Evolutionary conservation across 2,113 vertebrate species (phyloP), one percentile per base, ranked within the genome.

Genomic region (Brachypteracias leptosomus): DNA sequence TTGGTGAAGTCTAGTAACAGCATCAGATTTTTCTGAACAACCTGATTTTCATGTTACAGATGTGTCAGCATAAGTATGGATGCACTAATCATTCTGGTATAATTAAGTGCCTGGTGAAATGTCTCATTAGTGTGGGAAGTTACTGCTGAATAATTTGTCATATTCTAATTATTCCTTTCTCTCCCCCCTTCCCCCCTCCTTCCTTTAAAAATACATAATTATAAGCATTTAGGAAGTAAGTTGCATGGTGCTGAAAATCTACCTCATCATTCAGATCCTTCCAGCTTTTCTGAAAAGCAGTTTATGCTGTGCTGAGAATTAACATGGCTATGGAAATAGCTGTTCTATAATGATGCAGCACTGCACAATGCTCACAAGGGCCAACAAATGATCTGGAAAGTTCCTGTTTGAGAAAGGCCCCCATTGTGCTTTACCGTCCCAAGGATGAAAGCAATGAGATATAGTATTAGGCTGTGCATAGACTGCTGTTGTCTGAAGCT

Each of bases 91-190:
- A 76, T 94, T 91, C 52, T 88, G 38, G 63, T 84, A 75, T 94
- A 96, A 97, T 96, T 93, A 96, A 96, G 93, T 95, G 79, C 86
- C 68, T 96, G 88, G 88, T 95, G 84, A 97, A 97, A 96, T 96
- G 85, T 96, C 97, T 97, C 95, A 77, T 96, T 97, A 96, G 78
- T 17, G 4, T 88, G 79, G 55, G 81, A 81, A 93, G 76, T 66
- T 72, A 47, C 58, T 93, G 44, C 85, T 91, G 82, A 82, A 89
- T 85, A 95, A 94, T 96, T 96, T 76, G 82, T 88, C 87, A 73
- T 66, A 85, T 87, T 65, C 55, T 93, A 95, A 97, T 96, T 95
- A 93, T 91, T 95, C 72, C 79, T 87, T 76, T 77, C 49, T 92
- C 35, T 8, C 13, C 33, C 33, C 65, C 65, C 52, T 42, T 22